These are phyloP conservation scores for Ptyas mucosa DNA, from an alignment of 2,113 vertebrate genomes.

Conservation along the genomic window DNA sequence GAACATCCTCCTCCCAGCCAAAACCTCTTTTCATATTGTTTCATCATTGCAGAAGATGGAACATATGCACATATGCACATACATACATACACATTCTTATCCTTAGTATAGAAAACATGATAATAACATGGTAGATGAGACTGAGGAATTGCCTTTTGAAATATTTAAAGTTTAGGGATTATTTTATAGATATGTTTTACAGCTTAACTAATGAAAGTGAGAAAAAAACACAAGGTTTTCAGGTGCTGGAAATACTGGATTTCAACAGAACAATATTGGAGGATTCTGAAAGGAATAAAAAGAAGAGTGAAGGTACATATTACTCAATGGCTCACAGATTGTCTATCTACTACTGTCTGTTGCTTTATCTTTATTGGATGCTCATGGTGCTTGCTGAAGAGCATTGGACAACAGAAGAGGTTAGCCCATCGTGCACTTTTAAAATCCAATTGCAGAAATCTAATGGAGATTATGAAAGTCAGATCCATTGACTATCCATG, in stretches of 20 bases:
- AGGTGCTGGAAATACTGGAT: neutral
- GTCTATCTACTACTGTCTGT: neutral
- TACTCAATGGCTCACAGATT: neutral
- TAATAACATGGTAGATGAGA: neutral
- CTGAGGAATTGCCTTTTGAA: neutral
- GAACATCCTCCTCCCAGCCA: constrained; percentile 38
- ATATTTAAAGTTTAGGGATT: neutral
- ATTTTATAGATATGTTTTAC: neutral
- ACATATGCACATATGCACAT: neutral
- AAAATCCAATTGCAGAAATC: neutral
- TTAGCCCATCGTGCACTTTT: neutral
- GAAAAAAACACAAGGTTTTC: neutral
- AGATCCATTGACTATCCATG: neutral
- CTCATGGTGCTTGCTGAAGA: neutral
- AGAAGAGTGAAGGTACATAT: neutral
- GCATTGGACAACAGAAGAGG: neutral
- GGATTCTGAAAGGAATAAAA: neutral
- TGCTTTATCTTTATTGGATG: neutral
- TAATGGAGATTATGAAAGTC: neutral
- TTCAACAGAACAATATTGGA: neutral
- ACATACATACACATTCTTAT: neutral
- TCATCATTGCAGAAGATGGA: neutral
- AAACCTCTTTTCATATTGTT: constrained; percentile 18
- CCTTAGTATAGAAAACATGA: neutral
- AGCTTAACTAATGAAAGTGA: neutral